Base-by-base conservation (phyloP, 2,113 vertebrate species). In the Girardinichthys multiradiatus region DNA sequence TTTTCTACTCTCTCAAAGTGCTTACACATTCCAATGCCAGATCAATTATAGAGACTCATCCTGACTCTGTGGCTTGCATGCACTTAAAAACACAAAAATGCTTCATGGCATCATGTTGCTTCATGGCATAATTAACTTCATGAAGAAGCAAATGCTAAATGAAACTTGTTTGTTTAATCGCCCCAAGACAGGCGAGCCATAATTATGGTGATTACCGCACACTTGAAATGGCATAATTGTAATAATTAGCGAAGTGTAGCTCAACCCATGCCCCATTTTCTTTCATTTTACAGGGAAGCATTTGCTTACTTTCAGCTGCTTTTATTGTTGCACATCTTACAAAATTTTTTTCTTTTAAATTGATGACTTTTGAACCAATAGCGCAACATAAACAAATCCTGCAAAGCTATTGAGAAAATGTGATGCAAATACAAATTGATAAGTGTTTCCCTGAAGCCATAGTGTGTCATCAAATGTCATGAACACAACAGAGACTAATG, bases 171-270 rank as follows among this genome's bases (percentile, higher is more conserved):
- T 88, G 80, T 84, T 82, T 37, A 69, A 48, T 37, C 10, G 21
- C 76, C 63, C 39, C 31, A 3, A 62, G 57, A 74, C 66, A 76
- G 67, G 78, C 62, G 28, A 35, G 19, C 72, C 13, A 12, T 87
- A 87, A 90, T 90, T 85, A 84, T 51, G 11, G 48, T 84, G 73
- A 84, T 90, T 82, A 85, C 35, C 42, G 61, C 74, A 72, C 80
- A 68, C 82, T 88, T 71, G 66, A 77, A 74, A 65, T 39, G 42
- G 26, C 63, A 76, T 84, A 83, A 89, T 87, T 79, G 45, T 64
- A 72, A 71, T 86, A 84, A 84, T 82, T 39, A 57, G 57, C 60
- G 70, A 57, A 71, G 74, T 59, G 67, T 80, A 72, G 54, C 77
- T 39, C 48, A 67, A 65, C 15, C 68, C 27, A n/a, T 72, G 39